A percentile compares a stretch with the other conserved stretches of the same genome.
Evolutionary conservation across 2,113 vertebrate genomes (phyloP).

Genomic region (zebrafish (Danio rerio)): DNA sequence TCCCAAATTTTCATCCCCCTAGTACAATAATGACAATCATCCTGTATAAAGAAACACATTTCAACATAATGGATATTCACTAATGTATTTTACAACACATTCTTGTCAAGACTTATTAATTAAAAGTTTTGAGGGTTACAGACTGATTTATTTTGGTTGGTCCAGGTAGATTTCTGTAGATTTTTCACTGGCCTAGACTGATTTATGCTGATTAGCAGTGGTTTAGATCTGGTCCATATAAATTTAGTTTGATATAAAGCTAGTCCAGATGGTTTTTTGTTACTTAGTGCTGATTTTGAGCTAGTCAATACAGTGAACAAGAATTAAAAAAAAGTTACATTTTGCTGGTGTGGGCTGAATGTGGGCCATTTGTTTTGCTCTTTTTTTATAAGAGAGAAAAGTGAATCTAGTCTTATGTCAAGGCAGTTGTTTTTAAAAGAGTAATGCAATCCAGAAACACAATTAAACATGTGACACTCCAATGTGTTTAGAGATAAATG

Average conservation of each 20-base stretch:
- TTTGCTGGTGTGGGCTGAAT: not conserved
- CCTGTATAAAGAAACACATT: too few relatives aligned
- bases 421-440: not conserved
- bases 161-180: too few relatives aligned
- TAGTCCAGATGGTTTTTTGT: not conserved
- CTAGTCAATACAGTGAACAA: not conserved
- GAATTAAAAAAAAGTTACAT: not conserved
- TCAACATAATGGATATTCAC: too few relatives aligned
- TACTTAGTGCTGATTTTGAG: not conserved
- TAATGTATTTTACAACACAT: too few relatives aligned
- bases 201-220: not conserved
- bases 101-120: too few relatives aligned
- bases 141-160: too few relatives aligned
- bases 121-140: too few relatives aligned
- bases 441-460: not conserved
- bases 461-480: not conserved
- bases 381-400: not conserved
- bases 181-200: not conserved
- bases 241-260: not conserved
- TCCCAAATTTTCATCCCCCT: too few relatives aligned
- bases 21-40: too few relatives aligned
- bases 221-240: not conserved
- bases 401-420: not conserved
- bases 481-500: not conserved
- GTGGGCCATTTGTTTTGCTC: not conserved